A percentile compares a stretch with the other conserved stretches of the same genome.
These are phyloP conservation scores for Chrysolina haemoptera DNA, from an alignment of 2,888 invertebrate genomes.

Conservation along the genomic window DNA sequence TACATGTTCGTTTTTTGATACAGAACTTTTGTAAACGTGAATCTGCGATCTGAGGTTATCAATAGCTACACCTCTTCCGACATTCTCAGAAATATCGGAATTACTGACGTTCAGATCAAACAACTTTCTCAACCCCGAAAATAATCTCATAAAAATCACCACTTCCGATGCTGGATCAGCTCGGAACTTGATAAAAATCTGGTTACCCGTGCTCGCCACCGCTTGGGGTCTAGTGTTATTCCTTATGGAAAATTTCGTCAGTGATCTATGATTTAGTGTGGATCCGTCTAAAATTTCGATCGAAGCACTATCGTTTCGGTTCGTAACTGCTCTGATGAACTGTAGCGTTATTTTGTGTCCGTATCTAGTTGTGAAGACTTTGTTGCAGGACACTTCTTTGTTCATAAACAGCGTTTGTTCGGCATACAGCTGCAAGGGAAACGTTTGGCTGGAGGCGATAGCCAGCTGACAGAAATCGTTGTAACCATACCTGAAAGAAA, in stretches of 20 bases:
- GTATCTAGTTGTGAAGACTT: slow-evolving; percentile 83
- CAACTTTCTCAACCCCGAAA: slow-evolving; percentile 83
- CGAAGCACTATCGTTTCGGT: slow-evolving; percentile 81
- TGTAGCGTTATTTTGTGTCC: slow-evolving; percentile 90
- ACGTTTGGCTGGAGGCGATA: slow-evolving; percentile 84
- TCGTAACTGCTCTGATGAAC: slow-evolving; percentile 86
- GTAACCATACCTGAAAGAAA: slow-evolving; percentile 81
- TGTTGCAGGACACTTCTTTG: slow-evolving; percentile 81
- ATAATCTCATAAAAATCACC: slow-evolving; percentile 84
- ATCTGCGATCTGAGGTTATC: slow-evolving; percentile 92
- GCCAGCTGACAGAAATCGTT: slow-evolving; percentile 90
- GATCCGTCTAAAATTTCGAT: slow-evolving; percentile 87
- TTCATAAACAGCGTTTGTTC: slow-evolving; percentile 84
- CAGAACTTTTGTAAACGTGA: slow-evolving; percentile 86
- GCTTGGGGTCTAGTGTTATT: slow-evolving; percentile 93
- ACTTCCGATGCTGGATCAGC: slow-evolving; percentile 82
- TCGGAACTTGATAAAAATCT: slow-evolving; percentile 84
- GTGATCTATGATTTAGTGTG: slow-evolving; percentile 78
- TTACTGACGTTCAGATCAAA: slow-evolving; percentile 92
- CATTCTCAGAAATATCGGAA: slow-evolving; percentile 89
- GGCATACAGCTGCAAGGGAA: slow-evolving; percentile 87
- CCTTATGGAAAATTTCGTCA: slow-evolving; percentile 81
- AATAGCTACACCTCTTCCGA: slow-evolving; percentile 94
- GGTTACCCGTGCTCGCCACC: slow-evolving; percentile 85
- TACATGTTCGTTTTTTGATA: slow-evolving; percentile 90